Percentiles rank a stretch among this genome's conserved stretches.
These are phyloP conservation scores for Apodemia mormo DNA, from an alignment of 2,888 invertebrate species.

Conservation along the genomic window DNA sequence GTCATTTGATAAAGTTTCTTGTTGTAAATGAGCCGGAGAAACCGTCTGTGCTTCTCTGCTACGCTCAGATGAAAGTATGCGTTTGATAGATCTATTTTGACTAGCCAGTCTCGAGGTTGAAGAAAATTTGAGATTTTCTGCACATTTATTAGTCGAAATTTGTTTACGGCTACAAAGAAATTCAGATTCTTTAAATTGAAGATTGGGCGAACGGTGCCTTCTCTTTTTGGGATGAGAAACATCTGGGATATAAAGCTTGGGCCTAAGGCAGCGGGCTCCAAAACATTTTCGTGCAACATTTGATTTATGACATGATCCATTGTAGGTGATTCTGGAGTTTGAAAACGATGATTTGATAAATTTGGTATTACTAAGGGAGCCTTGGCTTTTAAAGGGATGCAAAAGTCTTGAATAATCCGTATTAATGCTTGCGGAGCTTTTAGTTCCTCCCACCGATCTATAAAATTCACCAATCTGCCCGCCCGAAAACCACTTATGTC, in stretches of 20 bases:
- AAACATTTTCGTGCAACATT: constrained; percentile 22
- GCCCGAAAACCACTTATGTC: neutral
- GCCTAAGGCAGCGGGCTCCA: constrained; percentile 22
- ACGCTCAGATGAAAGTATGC: constrained; percentile 34
- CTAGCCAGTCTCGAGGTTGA: constrained; percentile 33
- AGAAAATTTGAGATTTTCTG: constrained; percentile 27
- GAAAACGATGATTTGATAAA: neutral
- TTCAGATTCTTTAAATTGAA: constrained; percentile 33
- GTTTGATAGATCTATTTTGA: constrained; percentile 32
- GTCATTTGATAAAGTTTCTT: constrained; percentile 10
- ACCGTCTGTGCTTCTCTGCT: constrained; percentile 24
- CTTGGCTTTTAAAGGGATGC: neutral
- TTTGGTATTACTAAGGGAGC: neutral
- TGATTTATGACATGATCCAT: constrained; percentile 24
- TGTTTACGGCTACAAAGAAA: constrained; percentile 25
- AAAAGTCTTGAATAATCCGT: neutral
- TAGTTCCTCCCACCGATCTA: neutral
- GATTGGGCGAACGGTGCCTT: constrained; percentile 26
- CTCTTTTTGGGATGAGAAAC: constrained; percentile 27
- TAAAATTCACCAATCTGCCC: neutral
- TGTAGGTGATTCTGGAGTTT: constrained; percentile 19
- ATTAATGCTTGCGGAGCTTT: neutral
- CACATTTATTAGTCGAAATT: constrained; percentile 31
- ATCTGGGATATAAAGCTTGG: constrained; percentile 28
- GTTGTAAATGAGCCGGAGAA: constrained; percentile 28